Base-by-base conservation (phyloP, 2,888 invertebrate genomes). In the Dicranocentrus wangi region DNA sequence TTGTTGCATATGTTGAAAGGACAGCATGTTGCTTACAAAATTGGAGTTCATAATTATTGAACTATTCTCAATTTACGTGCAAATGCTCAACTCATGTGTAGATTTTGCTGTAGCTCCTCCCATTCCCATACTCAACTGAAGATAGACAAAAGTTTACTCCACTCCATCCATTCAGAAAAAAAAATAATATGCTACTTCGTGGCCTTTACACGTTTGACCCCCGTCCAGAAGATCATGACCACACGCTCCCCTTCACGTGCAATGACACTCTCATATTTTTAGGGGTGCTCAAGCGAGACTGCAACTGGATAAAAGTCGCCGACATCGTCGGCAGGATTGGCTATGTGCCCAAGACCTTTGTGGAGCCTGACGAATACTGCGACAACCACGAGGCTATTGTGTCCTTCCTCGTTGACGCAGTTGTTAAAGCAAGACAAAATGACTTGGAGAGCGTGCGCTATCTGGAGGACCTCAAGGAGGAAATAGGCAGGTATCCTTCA, bases 281-380 rank as follows among this genome's bases (percentile, higher is more conserved):
- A 5, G 79, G 79, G 8, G 71, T 73, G 32, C 65, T 75, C 21
- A 75, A 69, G 27, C 51, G 70, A 15, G 79, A 82, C 28, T 13
- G 19, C 2, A 82, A 82, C 66, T 82, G 82, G 82, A 58, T 82
- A 2, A 65, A 65, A 66, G 82, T 82, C 8, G 79, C 23, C 8
- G 79, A 79, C 42, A 70, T 66, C 5, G n/a, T 32, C 15, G 82
- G 82, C 2, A 61, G 71, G 15, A 60, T 82, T 47, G 82, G 82
- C 2, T 82, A 76, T 43, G 75, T 82, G 15, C 82, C 82, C 17
- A 70, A 53, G n/a, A 66, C 58, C 21, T 80, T 79, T 19, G 77
- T 77, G 2, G 69, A 79, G 69, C 73, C 75, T 1, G 75, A 55
- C n/a, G 75, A 79, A 17, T 19, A 53, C 10, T 68, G 28, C 23